These are phyloP conservation scores for Erythrocercus mccallii DNA, from an alignment of 2,113 vertebrate species.

Conservation along the genomic window DNA sequence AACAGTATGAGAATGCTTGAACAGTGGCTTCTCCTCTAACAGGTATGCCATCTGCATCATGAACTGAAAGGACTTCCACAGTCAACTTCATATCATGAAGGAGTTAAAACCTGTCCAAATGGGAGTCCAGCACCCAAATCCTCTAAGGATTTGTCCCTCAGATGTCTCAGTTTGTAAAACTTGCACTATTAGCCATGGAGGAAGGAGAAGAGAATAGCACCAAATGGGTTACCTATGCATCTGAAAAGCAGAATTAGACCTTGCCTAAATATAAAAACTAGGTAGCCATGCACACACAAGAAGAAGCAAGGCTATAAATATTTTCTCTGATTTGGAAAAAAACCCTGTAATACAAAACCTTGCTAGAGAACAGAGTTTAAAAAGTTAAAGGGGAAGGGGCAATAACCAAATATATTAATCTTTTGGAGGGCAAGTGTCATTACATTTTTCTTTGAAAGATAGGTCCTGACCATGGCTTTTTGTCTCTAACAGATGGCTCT, in stretches of 20 bases:
- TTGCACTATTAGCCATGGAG: not conserved
- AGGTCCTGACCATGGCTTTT: constrained; percentile 41
- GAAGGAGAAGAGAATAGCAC: not conserved
- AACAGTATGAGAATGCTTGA: not conserved
- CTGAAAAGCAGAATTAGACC: not conserved
- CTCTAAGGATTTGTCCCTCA: not conserved
- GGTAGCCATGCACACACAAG: not conserved
- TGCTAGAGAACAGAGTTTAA: not conserved
- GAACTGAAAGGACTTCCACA: not conserved
- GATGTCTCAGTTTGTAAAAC: not conserved
- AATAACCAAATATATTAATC: constrained; percentile 48
- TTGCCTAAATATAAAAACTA: not conserved
- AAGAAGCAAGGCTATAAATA: not conserved
- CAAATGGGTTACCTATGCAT: not conserved
- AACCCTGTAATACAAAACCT: not conserved
- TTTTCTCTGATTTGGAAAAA: not conserved
- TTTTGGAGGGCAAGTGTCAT: constrained; percentile 23
- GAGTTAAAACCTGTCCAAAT: not conserved
- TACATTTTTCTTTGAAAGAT: constrained; percentile 50
- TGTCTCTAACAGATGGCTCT: constrained; percentile 47
- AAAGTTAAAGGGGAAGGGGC: not conserved
- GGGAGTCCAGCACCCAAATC: not conserved
- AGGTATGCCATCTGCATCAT: not conserved
- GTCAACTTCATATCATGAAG: not conserved
- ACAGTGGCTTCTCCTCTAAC: not conserved